These are phyloP conservation scores for Neolamprologus tretocephalus DNA, from an alignment of 2,113 vertebrate species.

Conservation along the genomic window DNA sequence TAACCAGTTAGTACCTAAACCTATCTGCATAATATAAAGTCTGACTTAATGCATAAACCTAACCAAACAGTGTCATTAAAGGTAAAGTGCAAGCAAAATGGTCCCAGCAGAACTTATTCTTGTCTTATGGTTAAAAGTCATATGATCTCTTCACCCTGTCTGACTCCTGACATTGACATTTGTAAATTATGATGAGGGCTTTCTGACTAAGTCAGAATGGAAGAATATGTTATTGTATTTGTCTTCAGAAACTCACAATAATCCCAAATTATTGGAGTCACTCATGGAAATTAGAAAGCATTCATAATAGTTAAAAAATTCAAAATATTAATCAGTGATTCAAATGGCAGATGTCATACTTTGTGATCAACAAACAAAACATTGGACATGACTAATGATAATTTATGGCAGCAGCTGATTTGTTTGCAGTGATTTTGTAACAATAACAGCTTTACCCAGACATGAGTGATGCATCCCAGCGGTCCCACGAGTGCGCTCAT, in stretches of 20 bases:
- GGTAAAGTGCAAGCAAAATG: not conserved
- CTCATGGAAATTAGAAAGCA: not conserved
- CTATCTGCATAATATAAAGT: not conserved
- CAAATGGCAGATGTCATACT: not conserved
- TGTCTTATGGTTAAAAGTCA: not conserved
- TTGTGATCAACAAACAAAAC: not conserved
- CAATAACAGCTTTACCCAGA: not conserved
- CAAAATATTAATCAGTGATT: not conserved
- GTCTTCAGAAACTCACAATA: not conserved
- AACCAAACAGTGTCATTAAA: not conserved
- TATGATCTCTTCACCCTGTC: not conserved
- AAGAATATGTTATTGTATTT: not conserved
- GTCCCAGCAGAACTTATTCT: not conserved
- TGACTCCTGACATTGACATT: not conserved
- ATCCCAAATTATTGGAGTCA: not conserved
- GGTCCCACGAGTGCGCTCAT: not conserved
- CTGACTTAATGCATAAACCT: not conserved
- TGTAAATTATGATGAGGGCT: not conserved
- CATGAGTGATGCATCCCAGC: not conserved
- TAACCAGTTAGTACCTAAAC: not conserved
- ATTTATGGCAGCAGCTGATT: not conserved
- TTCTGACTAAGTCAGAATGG: not conserved
- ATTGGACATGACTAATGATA: not conserved
- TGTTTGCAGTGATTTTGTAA: not conserved
- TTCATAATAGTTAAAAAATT: not conserved